A percentile compares a stretch with the other conserved stretches of the same genome.
These are phyloP conservation scores for Monochamus alternatus DNA, from an alignment of 2,888 invertebrate genomes.

Conservation along the genomic window DNA sequence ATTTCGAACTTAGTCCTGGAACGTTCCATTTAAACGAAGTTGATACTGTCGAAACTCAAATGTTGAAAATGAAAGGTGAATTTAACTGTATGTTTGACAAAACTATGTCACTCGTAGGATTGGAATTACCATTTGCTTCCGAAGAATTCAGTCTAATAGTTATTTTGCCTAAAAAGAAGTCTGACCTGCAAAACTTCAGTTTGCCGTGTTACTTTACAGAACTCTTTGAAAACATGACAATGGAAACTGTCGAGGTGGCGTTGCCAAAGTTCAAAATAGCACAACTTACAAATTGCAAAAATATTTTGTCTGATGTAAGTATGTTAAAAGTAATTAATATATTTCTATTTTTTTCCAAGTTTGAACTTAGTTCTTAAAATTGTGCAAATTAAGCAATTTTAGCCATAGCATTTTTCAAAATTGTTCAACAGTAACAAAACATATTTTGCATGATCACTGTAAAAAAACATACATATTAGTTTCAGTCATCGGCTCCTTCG, in stretches of 20 bases:
- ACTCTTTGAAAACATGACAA: background rate
- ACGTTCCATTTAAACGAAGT: constrained; percentile 1
- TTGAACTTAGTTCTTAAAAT: too few species aligned
- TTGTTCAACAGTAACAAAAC: too few species aligned
- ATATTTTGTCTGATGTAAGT: background rate
- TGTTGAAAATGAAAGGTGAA: constrained; percentile 1
- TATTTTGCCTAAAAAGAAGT: background rate
- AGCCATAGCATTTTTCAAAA: too few species aligned
- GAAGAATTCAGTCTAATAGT: constrained; percentile 5
- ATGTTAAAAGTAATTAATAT: background rate
- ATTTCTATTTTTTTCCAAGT: too few species aligned
- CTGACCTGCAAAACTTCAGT: background rate
- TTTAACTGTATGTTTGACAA: background rate
- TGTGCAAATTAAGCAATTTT: too few species aligned
- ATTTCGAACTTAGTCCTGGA: background rate
- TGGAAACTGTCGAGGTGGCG: background rate
- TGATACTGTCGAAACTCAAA: background rate
- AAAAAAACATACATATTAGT: too few species aligned
- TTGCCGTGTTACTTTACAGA: too few species aligned
- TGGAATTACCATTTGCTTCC: background rate
- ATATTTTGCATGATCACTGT: too few species aligned
- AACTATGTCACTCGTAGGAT: background rate
- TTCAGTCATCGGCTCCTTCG: too few species aligned
- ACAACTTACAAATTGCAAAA: background rate
- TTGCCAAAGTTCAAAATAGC: constrained; percentile 10